Evolutionary conservation across 2,888 invertebrate species (phyloP).

Genomic region (Cosmorhoe ocellata): DNA sequence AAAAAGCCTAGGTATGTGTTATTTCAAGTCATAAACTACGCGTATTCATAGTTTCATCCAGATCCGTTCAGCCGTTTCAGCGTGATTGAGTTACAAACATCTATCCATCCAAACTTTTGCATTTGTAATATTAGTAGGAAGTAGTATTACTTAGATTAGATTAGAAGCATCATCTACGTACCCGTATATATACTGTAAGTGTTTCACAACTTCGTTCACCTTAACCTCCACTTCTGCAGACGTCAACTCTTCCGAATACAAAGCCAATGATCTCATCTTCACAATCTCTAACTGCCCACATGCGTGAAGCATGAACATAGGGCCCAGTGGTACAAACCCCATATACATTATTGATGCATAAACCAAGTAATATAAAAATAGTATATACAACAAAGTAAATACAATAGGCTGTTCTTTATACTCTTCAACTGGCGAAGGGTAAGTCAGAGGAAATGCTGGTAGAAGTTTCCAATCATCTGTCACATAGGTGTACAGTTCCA

Average conservation of each 20-base stretch:
- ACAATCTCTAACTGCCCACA: constrained; percentile 30
- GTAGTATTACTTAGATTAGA: no score
- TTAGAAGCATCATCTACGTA: no score
- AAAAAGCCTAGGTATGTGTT: no score
- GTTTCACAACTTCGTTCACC: neutral
- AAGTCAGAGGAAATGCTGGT: neutral
- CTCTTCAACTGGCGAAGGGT: constrained; percentile 10
- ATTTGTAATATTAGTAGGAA: no score
- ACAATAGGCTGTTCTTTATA: constrained; percentile 13
- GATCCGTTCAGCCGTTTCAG: no score
- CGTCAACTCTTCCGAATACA: neutral
- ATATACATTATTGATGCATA: constrained; percentile 8
- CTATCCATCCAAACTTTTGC: no score
- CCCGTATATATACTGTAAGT: constrained; percentile 12
- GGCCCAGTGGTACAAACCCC: constrained; percentile 24
- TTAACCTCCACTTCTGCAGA: neutral
- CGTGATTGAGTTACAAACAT: no score
- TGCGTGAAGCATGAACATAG: constrained; percentile 27
- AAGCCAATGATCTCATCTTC: neutral
- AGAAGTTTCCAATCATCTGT: neutral
- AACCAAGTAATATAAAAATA: neutral
- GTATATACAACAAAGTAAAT: constrained; percentile 7
- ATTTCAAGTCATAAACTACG: no score
- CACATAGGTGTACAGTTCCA: neutral
- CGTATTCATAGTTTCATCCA: no score